phyloP scores from a whole-genome alignment of 2,113 vertebrate genomes.

The Dromas ardeola region DNA sequence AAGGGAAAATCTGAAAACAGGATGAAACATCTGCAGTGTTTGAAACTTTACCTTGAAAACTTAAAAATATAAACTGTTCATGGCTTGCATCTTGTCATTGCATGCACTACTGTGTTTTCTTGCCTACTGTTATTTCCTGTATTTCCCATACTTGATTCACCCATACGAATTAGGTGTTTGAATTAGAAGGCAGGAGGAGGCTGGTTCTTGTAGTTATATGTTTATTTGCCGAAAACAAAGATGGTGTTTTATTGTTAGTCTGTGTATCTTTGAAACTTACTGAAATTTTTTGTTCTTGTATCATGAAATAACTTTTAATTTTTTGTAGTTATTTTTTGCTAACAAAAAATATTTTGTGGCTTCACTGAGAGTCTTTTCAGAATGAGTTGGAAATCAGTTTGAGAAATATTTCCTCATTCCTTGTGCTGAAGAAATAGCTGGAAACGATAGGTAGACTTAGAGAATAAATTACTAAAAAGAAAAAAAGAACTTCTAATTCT shows the following conservation, averaged over 20 bases:
- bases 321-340: background rate
- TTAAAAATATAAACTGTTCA: background rate
- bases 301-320: background rate
- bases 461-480: background rate
- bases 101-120: accelerated
- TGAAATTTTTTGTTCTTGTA: background rate
- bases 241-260: background rate
- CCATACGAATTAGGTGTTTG: background rate
- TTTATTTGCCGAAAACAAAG: background rate
- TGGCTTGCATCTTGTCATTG: background rate
- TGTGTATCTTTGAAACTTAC: background rate
- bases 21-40: background rate
- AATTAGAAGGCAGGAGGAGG: background rate
- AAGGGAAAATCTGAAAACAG: background rate
- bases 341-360: background rate
- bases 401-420: background rate
- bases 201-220: background rate
- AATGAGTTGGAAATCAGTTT: background rate
- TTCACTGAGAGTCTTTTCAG: background rate
- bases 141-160: background rate
- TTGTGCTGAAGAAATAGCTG: background rate
- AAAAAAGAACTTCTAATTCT: background rate
- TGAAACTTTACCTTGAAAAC: background rate
- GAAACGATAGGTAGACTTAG: background rate
- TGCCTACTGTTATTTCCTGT: background rate